Evolutionary conservation across 2,797 vertebrate species (phyloP).

Genomic region (Arctocebus calabarensis): DNA sequence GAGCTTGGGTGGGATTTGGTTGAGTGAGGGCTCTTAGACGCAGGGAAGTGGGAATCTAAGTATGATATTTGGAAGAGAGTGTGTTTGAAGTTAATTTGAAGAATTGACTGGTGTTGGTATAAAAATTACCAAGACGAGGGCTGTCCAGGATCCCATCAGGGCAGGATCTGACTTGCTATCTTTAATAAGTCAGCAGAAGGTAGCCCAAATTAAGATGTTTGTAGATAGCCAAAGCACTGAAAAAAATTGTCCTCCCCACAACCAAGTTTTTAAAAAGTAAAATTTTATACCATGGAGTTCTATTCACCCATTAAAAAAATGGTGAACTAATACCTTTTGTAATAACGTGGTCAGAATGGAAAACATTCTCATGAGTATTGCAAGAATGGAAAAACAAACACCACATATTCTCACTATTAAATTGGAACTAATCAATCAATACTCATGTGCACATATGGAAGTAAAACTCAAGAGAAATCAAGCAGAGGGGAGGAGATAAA

Average conservation of each 20-base stretch:
- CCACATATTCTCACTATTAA: too few relatives aligned
- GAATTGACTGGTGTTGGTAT: background rate
- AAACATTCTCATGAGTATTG: too few relatives aligned
- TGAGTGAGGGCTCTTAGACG: background rate
- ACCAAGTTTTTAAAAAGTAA: conserved; percentile 29
- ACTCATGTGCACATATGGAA: too few relatives aligned
- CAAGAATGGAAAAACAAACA: too few relatives aligned
- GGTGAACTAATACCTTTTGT: too few relatives aligned
- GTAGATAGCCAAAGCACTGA: background rate
- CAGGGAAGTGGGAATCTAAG: background rate
- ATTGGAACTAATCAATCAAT: too few relatives aligned
- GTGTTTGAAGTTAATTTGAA: background rate
- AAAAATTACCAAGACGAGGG: background rate
- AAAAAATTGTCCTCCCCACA: background rate
- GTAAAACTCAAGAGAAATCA: too few relatives aligned
- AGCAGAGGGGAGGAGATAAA: too few relatives aligned
- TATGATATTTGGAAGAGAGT: background rate
- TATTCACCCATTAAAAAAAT: too few relatives aligned
- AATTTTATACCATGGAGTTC: background rate
- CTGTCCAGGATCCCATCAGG: background rate
- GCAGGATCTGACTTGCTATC: background rate
- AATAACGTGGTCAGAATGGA: too few relatives aligned
- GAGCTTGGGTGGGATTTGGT: background rate
- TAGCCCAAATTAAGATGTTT: background rate
- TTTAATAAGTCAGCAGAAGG: background rate